These are phyloP conservation scores for Pseudopleuronectes americanus DNA, from an alignment of 2,797 vertebrate genomes.

Conservation along the genomic window DNA sequence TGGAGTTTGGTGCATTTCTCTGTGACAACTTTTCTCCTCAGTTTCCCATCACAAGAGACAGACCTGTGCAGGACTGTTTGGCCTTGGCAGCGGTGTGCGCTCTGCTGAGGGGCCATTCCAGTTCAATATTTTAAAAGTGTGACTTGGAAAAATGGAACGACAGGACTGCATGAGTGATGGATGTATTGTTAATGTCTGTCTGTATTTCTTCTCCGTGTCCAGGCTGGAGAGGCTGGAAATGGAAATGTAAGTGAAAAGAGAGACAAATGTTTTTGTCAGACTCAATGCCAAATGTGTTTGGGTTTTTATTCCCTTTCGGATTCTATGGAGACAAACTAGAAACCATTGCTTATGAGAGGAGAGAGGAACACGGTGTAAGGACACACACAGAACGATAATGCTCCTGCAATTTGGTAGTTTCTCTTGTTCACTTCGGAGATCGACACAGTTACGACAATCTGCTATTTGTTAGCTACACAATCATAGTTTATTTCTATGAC, in stretches of 20 bases:
- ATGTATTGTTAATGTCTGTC: not conserved
- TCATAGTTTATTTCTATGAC: no score
- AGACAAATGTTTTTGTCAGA: no score
- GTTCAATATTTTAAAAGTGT: not conserved
- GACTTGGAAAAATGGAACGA: not conserved
- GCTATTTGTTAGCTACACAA: no score
- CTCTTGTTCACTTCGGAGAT: not conserved
- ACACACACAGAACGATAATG: no score
- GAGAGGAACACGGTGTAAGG: no score
- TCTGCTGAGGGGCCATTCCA: not conserved
- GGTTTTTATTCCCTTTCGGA: no score
- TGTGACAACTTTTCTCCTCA: not conserved
- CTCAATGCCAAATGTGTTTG: no score
- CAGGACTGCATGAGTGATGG: not conserved
- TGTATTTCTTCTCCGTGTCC: not conserved
- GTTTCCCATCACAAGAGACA: not conserved
- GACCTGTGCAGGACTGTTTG: not conserved
- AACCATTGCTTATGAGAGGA: no score
- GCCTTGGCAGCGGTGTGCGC: not conserved
- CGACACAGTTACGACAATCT: not conserved
- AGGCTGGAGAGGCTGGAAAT: no score
- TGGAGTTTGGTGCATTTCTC: not conserved
- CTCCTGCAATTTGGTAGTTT: not conserved
- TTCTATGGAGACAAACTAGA: no score
- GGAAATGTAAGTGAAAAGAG: not conserved